Evolutionary conservation across 2,888 invertebrate species (phyloP).

Genomic region (Acrobasis suavella): DNA sequence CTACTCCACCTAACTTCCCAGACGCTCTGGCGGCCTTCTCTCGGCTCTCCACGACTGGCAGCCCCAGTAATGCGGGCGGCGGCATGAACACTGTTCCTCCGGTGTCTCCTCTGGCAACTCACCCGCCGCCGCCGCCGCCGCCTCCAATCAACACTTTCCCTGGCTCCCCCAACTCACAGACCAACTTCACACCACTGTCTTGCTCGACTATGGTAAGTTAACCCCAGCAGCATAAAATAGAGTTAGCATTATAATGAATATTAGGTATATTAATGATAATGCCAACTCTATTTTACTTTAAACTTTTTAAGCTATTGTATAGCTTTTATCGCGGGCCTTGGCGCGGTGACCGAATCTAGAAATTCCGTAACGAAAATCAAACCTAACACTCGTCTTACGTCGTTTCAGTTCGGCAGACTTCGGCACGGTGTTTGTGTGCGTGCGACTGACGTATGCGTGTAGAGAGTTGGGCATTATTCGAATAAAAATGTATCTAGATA

Average conservation of each 20-base stretch:
- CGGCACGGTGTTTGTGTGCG: too few relatives aligned
- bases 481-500: too few relatives aligned
- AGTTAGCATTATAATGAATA: not conserved
- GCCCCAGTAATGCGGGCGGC: constrained; percentile 65
- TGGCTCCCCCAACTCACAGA: constrained; percentile 62
- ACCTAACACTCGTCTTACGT: too few relatives aligned
- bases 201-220: constrained; percentile 76
- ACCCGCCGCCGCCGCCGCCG: constrained; percentile 60
- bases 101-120: constrained; percentile 72
- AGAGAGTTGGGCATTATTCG: too few relatives aligned
- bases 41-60: constrained; percentile 89
- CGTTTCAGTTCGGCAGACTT: too few relatives aligned
- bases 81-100: constrained; percentile 60
- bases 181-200: constrained; percentile 69
- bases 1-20: constrained; percentile 96
- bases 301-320: too few relatives aligned
- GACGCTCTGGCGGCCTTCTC: constrained; percentile 94
- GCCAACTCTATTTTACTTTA: too few relatives aligned
- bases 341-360: too few relatives aligned
- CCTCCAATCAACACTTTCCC: constrained; percentile 59
- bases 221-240: not conserved
- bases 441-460: too few relatives aligned
- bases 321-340: too few relatives aligned
- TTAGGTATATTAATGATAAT: too few relatives aligned
- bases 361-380: too few relatives aligned